Conservation (phyloP, 2,888 invertebrate species). For the Cotesia congregata region DNA sequence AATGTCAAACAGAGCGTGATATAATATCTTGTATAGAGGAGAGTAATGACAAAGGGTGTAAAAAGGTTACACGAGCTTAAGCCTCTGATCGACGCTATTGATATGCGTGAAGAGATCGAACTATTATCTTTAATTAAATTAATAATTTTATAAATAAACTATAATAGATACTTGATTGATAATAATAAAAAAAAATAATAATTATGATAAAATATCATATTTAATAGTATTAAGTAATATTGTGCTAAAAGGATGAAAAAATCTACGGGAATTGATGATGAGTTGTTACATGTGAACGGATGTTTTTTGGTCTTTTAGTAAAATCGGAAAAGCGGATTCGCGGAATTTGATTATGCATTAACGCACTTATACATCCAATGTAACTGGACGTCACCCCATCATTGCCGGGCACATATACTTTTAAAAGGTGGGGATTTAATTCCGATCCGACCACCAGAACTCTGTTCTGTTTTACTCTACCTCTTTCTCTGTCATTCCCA, state of each 20-base stretch:
- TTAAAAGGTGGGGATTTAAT: conserved; percentile 54
- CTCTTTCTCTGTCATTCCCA: conserved; percentile 50
- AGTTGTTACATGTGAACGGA: conserved; percentile 50
- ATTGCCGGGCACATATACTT: conserved; percentile 34
- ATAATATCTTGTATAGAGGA: conserved; percentile 24
- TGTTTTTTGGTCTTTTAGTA: conserved; percentile 62
- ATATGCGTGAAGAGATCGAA: background rate
- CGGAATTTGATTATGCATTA: conserved; percentile 69
- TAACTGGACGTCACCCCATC: conserved; percentile 59
- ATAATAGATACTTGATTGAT: background rate
- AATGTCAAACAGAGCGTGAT: conserved; percentile 60
- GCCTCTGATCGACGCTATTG: conserved; percentile 12
- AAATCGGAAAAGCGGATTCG: conserved; percentile 53
- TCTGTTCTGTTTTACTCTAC: conserved; percentile 60
- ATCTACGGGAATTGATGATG: conserved; percentile 13
- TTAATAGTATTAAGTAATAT: too few species aligned
- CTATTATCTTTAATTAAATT: conserved; percentile 22
- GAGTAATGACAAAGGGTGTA: conserved; percentile 41
- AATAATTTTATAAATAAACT: background rate
- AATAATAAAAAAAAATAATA: conserved; percentile 25
- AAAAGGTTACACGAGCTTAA: conserved; percentile 37
- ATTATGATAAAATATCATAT: too few species aligned
- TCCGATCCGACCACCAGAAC: conserved; percentile 62
- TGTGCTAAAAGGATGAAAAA: conserved; percentile 10
- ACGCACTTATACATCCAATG: conserved; percentile 68